Conservation (phyloP, 2,113 vertebrate species). For the Baryphthengus martii region DNA sequence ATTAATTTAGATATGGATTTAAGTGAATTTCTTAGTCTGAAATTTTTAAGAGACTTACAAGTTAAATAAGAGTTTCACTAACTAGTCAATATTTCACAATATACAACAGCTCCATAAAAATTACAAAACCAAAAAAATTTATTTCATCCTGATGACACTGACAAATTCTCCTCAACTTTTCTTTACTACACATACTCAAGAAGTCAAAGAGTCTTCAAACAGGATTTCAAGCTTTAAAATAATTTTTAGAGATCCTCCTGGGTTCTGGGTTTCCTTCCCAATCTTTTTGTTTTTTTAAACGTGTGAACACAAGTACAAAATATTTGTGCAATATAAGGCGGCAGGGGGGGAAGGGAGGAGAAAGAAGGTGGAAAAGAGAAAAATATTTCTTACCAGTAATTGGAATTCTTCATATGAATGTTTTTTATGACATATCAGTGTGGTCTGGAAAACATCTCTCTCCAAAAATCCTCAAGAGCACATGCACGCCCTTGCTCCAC, state of each 20-base stretch:
- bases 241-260: neutral
- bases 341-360: fast-evolving
- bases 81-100: neutral
- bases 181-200: neutral
- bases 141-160: neutral
- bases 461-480: neutral
- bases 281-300: neutral
- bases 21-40: neutral
- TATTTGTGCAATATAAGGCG: neutral
- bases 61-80: neutral
- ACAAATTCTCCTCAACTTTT: neutral
- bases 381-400: neutral
- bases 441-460: neutral
- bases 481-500: neutral
- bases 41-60: neutral
- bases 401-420: neutral
- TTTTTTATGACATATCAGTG: neutral
- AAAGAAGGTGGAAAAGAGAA: too few relatives aligned
- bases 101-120: neutral
- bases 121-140: neutral
- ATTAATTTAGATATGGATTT: neutral
- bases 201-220: neutral
- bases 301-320: neutral
- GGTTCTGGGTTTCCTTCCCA: neutral
- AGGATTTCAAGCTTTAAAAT: neutral